phyloP scores from a whole-genome alignment of 1,140 invertebrate species.

The Babylonia areolata region DNA sequence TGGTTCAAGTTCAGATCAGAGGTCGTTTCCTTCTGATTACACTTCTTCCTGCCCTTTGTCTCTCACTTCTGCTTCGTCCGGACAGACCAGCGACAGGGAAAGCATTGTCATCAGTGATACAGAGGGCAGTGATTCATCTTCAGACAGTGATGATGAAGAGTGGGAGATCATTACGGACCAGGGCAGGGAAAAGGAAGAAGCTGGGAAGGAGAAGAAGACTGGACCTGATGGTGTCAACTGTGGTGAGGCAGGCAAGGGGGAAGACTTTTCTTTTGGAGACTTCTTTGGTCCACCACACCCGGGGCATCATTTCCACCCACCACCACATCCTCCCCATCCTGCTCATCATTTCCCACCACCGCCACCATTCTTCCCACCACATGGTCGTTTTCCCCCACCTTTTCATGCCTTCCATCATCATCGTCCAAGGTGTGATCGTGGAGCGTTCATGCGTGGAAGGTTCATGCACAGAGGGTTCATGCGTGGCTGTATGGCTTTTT shows the following conservation, averaged over 20 bases:
- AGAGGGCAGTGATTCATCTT: neutral
- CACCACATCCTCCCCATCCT: neutral
- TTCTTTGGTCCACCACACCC: too few species aligned
- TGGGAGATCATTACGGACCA: neutral
- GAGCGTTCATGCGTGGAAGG: neutral
- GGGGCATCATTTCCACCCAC: neutral
- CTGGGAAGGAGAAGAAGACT: too few species aligned
- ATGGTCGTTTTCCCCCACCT: neutral
- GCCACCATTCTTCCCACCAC: conserved; percentile 6
- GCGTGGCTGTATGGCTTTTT: neutral
- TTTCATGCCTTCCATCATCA: neutral
- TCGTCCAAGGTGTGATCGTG: neutral
- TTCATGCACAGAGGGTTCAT: neutral
- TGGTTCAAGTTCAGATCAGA: neutral
- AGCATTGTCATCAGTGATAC: conserved; percentile 20
- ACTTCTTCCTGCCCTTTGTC: neutral
- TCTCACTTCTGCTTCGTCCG: neutral
- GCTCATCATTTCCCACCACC: neutral
- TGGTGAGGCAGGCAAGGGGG: too few species aligned
- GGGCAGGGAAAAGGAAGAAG: neutral
- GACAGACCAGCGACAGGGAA: neutral
- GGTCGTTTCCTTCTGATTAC: neutral
- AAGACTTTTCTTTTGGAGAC: neutral
- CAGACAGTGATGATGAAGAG: conserved; percentile 25
- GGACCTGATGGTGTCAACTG: too few species aligned